Base-by-base conservation (phyloP, 2,113 vertebrate species). In the Sakesphorus luctuosus region DNA sequence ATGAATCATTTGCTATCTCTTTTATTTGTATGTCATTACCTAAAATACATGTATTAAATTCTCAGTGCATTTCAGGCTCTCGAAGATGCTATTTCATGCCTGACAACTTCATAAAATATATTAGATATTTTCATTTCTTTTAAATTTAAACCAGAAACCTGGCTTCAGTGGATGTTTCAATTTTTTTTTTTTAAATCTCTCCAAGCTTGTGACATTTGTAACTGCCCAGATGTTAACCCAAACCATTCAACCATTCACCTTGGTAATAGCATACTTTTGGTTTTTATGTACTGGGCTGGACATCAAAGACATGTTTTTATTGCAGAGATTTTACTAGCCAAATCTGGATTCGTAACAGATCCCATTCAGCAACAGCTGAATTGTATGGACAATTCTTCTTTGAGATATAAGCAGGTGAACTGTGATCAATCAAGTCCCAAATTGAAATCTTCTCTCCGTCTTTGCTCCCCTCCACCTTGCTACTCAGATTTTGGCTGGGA, bases 301-400 rank as follows among this genome's bases (percentile, higher is more conserved):
- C 97, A 96, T 98, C 97, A 98, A 98, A 98, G 97, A 80, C 63
- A 16, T 14, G 68, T 44, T 96, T 98, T 98, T 94, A 97, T 95
- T 94, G 65, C 44, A 40, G 76, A 52, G 80, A 75, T 90, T 96
- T 96, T 80, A 89, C 84, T 80, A 76, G 94, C 97, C 93, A 95
- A 92, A 91, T 87, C 89, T 97, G 93, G 87, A 97, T 96, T 90
- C 4, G 1, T 86, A 96, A 78, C 96, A 97, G 94, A 86, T 38
- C 14, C 13, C 2, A 3, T 47, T 82, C 69, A 36, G 71, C 67
- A 81, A 76, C 81, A 80, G 25, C 33, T 10, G 77, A 84, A 33
- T 35, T 69, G 73, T 65, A 87, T 38, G 50, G 58, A 36, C 58
- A 69, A 44, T 26, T 50, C 21, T 46, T 44, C 53, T 66, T 63